phyloP scores from a whole-genome alignment of 1,140 invertebrate genomes.

The Hermetia illucens region DNA sequence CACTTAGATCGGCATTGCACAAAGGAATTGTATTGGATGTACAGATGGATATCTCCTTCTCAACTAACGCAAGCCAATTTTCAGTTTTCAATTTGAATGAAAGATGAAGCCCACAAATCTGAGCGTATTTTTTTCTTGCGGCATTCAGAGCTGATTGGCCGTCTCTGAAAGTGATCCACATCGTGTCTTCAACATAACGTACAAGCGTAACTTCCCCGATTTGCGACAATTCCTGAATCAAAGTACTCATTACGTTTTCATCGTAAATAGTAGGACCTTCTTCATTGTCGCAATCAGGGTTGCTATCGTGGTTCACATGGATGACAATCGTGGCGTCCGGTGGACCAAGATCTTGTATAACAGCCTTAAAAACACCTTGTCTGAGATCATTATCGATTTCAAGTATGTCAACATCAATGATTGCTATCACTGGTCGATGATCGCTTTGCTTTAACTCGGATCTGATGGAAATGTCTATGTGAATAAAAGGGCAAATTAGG shows the following conservation, averaged over 20 bases:
- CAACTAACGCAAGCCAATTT: conserved; percentile 66
- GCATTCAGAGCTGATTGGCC: conserved; percentile 71
- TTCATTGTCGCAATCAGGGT: conserved; percentile 17
- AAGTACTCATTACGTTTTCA: conserved; percentile 24
- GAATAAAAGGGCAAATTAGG: background rate
- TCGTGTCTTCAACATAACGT: conserved; percentile 74
- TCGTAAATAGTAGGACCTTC: conserved; percentile 37
- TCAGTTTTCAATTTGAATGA: conserved; percentile 65
- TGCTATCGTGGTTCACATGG: conserved; percentile 33
- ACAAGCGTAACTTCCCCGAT: conserved; percentile 67
- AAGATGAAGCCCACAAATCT: conserved; percentile 54
- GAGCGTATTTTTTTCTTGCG: conserved; percentile 33
- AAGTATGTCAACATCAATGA: conserved; percentile 77
- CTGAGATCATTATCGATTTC: conserved; percentile 60
- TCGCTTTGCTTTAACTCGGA: conserved; percentile 96
- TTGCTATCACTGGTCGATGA: conserved; percentile 84
- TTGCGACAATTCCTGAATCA: conserved; percentile 27
- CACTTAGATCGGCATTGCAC: conserved; percentile 33
- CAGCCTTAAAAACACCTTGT: conserved; percentile 62
- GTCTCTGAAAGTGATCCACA: conserved; percentile 82
- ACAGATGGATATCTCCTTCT: conserved; percentile 69
- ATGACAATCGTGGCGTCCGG: conserved; percentile 89
- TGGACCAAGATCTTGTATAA: conserved; percentile 78
- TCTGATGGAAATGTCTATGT: conserved; percentile 29
- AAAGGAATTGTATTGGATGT: conserved; percentile 69